These are phyloP conservation scores for Menura novaehollandiae DNA, from an alignment of 2,113 vertebrate genomes.

Conservation along the genomic window DNA sequence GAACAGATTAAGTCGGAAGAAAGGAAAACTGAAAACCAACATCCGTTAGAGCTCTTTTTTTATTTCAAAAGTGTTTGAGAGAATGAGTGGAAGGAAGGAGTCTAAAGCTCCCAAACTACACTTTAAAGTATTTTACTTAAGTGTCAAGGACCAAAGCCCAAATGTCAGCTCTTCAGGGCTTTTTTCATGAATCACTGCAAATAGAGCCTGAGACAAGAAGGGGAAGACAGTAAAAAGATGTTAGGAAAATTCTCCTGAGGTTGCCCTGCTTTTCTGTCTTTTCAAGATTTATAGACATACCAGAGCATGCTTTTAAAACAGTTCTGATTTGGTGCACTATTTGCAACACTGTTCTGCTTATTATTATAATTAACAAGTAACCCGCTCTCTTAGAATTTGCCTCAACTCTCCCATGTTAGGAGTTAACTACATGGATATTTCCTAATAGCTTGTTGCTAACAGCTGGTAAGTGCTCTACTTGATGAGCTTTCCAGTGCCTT, in stretches of 20 bases:
- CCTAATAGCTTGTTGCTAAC: background rate
- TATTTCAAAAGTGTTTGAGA: slow-evolving; percentile 43
- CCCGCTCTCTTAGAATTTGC: background rate
- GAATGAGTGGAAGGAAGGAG: slow-evolving; percentile 11
- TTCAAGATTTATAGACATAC: background rate
- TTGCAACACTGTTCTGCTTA: background rate
- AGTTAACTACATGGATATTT: background rate
- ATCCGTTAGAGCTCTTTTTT: background rate
- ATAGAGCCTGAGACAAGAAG: background rate
- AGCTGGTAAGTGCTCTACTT: background rate
- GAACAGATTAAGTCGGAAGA: background rate
- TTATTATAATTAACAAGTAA: background rate
- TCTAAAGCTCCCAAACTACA: slow-evolving; percentile 16
- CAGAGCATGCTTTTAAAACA: background rate
- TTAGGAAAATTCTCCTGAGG: slow-evolving; percentile 26
- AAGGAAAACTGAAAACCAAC: slow-evolving; percentile 20
- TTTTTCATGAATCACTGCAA: slow-evolving; percentile 48
- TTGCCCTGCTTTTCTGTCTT: background rate
- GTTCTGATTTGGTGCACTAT: background rate
- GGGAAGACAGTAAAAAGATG: slow-evolving; percentile 2
- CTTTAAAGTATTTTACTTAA: slow-evolving; percentile 38
- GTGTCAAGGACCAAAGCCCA: slow-evolving; percentile 42
- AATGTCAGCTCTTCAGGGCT: slow-evolving; percentile 13
- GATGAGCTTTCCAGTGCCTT: background rate
- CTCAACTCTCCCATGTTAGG: background rate